Base-by-base conservation (phyloP, 2,797 vertebrate species). In the Gobionotothen gibberifrons region DNA sequence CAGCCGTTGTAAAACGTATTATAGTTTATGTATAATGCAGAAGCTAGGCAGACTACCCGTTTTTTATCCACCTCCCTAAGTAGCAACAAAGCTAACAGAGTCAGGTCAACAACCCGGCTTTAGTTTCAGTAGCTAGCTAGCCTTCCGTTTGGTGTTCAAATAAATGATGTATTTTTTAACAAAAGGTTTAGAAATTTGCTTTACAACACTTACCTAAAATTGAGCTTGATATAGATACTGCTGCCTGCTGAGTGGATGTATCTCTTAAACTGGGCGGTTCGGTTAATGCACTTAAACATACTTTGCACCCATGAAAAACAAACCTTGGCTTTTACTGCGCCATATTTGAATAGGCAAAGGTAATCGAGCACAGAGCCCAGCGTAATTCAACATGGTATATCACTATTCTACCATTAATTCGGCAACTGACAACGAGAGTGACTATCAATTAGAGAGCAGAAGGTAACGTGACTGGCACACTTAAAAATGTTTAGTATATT, bases 231-330 rank as follows among this genome's bases (percentile, higher is more conserved):
- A 72, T 11, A 26, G 46, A 79, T 69, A 39, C 43, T 49, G 74
- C 11, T 66, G 73, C 69, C 83, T 74, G 77, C 65, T 82, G 88
- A 54, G 21, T 62, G 84, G 9, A 84, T 60, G 42, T 81, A 72
- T 81, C 74, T 90, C 5, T 75, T 83, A 61, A 82, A 85, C 67
- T 85, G 85, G 75, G 84, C 84, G 70, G 89, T 29, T 72, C 86
- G 89, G 83, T 85, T 94, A 92, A 94, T 74, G 88, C 92, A 92
- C 93, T 89, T 93, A 81, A 91, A 92, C 93, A 95, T 94, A 92
- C 89, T 94, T 90, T 83, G 73, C 52, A 80, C 64, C 78, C 79
- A 71, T 79, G 79, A 72, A 93, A 84, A 93, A 93, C 87, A 92
- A 90, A 92, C 85, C 81, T 61, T n/a, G 72, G 62, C 66, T 87